A percentile compares a stretch with the other conserved stretches of the same genome.
phyloP scores from a whole-genome alignment of 2,888 invertebrate genomes.

The Colostygia pectinataria region DNA sequence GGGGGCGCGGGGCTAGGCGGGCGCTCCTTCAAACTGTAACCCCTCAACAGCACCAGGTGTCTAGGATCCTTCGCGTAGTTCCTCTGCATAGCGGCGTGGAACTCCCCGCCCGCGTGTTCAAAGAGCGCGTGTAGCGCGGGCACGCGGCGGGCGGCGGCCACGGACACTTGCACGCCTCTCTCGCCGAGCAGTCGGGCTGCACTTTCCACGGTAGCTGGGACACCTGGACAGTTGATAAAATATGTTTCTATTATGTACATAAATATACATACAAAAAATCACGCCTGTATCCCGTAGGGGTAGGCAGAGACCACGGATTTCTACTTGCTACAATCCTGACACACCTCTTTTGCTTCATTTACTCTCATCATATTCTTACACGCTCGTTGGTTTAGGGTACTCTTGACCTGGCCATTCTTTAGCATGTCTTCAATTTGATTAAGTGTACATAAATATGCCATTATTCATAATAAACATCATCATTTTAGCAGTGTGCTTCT shows the following conservation, averaged over 20 bases:
- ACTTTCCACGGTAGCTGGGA: conserved; percentile 88
- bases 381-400: no score
- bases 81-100: conserved; percentile 89
- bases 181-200: conserved; percentile 90
- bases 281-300: no score
- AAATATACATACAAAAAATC: no score
- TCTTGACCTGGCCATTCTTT: no score
- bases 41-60: conserved; percentile 90
- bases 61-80: conserved; percentile 96
- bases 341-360: no score
- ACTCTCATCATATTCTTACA: no score
- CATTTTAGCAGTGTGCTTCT: no score
- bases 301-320: no score
- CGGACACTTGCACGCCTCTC: conserved; percentile 92
- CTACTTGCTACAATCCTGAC: no score
- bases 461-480: no score
- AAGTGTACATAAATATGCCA: no score
- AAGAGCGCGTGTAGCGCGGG: conserved; percentile 93
- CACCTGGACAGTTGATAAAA: conserved; percentile 48
- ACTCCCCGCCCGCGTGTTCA: conserved; percentile 95
- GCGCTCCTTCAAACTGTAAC: conserved; percentile 87
- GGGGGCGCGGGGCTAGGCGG: conserved; percentile 85
- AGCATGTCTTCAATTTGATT: no score
- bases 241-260: background rate
- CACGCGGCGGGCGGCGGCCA: conserved; percentile 94